Evolutionary conservation across 2,888 invertebrate species (phyloP).

Genomic region (Tenodera sinensis): DNA sequence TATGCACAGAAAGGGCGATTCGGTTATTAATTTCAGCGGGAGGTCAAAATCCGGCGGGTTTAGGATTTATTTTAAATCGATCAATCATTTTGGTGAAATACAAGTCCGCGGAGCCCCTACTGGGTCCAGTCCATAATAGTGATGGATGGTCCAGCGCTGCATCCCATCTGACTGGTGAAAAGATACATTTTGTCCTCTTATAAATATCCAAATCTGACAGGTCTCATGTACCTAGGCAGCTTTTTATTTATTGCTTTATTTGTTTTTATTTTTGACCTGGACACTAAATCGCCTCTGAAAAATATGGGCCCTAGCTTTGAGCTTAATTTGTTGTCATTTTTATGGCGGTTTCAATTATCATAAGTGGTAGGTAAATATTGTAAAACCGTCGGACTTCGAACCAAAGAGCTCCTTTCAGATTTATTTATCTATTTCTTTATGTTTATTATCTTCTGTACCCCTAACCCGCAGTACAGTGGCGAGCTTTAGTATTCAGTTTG

Average conservation of each 20-base stretch:
- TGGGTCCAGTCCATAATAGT: not conserved
- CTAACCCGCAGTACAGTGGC: too few relatives aligned
- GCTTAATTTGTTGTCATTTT: too few relatives aligned
- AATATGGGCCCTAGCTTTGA: too few relatives aligned
- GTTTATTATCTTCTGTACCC: too few relatives aligned
- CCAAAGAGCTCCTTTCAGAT: too few relatives aligned
- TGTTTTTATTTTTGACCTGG: not conserved
- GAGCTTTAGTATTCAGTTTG: too few relatives aligned
- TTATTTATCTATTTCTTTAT: too few relatives aligned
- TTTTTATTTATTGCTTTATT: not conserved
- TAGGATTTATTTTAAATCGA: not conserved
- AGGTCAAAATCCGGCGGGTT: not conserved
- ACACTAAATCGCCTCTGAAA: not conserved
- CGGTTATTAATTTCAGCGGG: not conserved
- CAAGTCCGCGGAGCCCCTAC: not conserved
- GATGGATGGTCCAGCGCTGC: not conserved
- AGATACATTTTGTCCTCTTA: not conserved
- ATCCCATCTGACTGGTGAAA: not conserved
- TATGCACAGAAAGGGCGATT: not conserved
- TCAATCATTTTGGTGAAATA: not conserved
- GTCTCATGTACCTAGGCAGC: not conserved
- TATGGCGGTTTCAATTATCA: too few relatives aligned
- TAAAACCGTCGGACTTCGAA: too few relatives aligned
- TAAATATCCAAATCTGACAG: not conserved
- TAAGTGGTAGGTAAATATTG: too few relatives aligned